A percentile compares a stretch with the other conserved stretches of the same genome.
These are phyloP conservation scores for Ectobius pallidus DNA, from an alignment of 2,888 invertebrate species.

Conservation along the genomic window DNA sequence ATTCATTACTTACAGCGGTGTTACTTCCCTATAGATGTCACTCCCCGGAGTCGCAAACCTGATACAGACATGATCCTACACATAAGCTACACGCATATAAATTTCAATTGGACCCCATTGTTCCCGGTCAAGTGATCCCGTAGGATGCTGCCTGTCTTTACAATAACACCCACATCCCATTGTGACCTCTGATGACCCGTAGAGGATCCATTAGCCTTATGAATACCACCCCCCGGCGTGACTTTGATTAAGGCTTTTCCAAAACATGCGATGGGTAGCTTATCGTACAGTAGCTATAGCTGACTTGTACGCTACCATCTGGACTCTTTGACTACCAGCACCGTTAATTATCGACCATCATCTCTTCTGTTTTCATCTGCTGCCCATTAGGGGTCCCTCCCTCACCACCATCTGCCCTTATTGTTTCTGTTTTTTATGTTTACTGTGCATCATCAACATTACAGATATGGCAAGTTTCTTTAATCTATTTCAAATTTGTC, in stretches of 20 bases:
- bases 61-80: too few relatives aligned
- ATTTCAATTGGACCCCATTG: background rate
- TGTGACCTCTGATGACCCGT: conserved; percentile 18
- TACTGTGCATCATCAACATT: too few relatives aligned
- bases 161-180: conserved; percentile 3
- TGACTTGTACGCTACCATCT: background rate
- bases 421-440: too few relatives aligned
- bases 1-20: too few relatives aligned
- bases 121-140: conserved; percentile 4
- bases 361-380: conserved; percentile 52
- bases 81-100: too few relatives aligned
- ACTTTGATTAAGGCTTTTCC: background rate
- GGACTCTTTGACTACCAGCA: conserved; percentile 15
- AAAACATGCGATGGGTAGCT: too few relatives aligned
- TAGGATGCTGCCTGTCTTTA: background rate
- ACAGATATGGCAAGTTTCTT: too few relatives aligned
- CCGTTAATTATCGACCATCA: conserved; percentile 34
- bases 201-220: conserved; percentile 27
- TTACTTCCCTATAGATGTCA: too few relatives aligned
- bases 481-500: too few relatives aligned
- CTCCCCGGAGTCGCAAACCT: too few relatives aligned
- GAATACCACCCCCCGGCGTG: conserved; percentile 15
- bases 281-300: too few relatives aligned
- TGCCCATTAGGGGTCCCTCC: conserved; percentile 50
- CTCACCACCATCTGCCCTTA: conserved; percentile 9